These are phyloP conservation scores for Pipa parva DNA, from an alignment of 2,113 vertebrate genomes.

Conservation along the genomic window DNA sequence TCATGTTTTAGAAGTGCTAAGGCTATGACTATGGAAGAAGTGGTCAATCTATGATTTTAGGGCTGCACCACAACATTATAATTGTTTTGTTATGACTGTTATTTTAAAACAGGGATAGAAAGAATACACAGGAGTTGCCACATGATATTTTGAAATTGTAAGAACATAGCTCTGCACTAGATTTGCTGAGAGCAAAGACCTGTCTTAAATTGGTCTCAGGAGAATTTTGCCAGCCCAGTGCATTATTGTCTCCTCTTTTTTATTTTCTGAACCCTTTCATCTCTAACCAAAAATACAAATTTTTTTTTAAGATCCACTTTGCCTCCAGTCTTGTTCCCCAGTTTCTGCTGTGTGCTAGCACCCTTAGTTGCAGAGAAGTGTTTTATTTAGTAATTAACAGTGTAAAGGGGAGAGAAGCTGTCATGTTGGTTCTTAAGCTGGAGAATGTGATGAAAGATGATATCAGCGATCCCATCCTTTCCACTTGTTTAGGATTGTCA, in stretches of 20 bases:
- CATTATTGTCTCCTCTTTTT: slow-evolving; percentile 36
- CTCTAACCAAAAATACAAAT: slow-evolving; percentile 29
- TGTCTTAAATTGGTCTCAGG: slow-evolving; percentile 31
- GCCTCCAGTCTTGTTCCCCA: slow-evolving; percentile 11
- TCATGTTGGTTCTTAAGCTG: slow-evolving; percentile 87
- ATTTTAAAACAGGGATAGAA: background rate
- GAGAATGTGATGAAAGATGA: slow-evolving; percentile 94
- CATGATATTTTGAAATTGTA: slow-evolving; percentile 20
- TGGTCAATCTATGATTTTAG: background rate
- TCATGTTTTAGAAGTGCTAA: too few relatives aligned
- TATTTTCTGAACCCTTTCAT: slow-evolving; percentile 38
- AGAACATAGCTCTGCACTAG: slow-evolving; percentile 18
- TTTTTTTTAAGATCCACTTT: slow-evolving; percentile 33
- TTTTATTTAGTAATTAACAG: slow-evolving; percentile 96
- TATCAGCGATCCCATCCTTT: slow-evolving; percentile 96
- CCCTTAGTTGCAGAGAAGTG: slow-evolving; percentile 71
- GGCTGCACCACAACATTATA: background rate
- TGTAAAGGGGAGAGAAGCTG: slow-evolving; percentile 78
- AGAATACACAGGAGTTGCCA: background rate
- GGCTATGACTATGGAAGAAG: too few relatives aligned
- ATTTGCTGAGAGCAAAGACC: slow-evolving; percentile 27
- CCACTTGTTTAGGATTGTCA: slow-evolving; percentile 99
- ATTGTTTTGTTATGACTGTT: too few relatives aligned
- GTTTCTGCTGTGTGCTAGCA: slow-evolving; percentile 18
- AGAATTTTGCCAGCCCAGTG: slow-evolving; percentile 17